Conservation (phyloP, 1,140 invertebrate species). For the Heliothis virescens region DNA sequence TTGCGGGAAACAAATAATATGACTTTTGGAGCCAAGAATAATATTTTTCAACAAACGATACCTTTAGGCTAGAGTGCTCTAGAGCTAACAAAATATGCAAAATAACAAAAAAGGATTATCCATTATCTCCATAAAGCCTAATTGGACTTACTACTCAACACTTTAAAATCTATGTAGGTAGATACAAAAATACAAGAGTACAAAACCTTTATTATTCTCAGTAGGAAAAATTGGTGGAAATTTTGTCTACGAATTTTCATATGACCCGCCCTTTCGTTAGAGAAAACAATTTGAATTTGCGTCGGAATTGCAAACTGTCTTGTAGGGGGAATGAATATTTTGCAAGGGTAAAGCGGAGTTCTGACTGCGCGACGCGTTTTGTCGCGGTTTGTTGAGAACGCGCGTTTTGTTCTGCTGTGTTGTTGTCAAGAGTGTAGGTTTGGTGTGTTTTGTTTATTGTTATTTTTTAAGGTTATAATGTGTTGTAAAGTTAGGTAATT, state of each 20-base stretch:
- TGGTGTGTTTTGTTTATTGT: no score
- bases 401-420: no score
- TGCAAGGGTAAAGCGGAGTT: neutral
- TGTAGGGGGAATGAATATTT: slow-evolving; percentile 40
- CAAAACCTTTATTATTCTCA: neutral
- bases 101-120: no score
- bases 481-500: no score
- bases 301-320: slow-evolving; percentile 38
- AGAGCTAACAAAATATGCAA: no score
- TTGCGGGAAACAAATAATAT: no score
- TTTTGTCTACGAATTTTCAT: slow-evolving; percentile 38
- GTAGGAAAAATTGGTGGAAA: slow-evolving; percentile 6
- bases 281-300: slow-evolving; percentile 50
- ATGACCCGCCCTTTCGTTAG: slow-evolving; percentile 30
- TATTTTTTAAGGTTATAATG: no score
- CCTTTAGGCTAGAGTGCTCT: no score
- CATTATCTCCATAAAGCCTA: neutral
- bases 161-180: neutral
- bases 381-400: neutral
- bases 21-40: no score
- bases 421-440: no score
- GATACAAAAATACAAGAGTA: neutral
- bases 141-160: neutral
- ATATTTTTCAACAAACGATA: no score
- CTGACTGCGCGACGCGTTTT: neutral